Evolutionary conservation across 30 jellyfish, hydroid and myxozoan genomes (phyloP), one percentile per base, ranked within the genome.

Genomic region (Turritopsis dohrnii): DNA sequence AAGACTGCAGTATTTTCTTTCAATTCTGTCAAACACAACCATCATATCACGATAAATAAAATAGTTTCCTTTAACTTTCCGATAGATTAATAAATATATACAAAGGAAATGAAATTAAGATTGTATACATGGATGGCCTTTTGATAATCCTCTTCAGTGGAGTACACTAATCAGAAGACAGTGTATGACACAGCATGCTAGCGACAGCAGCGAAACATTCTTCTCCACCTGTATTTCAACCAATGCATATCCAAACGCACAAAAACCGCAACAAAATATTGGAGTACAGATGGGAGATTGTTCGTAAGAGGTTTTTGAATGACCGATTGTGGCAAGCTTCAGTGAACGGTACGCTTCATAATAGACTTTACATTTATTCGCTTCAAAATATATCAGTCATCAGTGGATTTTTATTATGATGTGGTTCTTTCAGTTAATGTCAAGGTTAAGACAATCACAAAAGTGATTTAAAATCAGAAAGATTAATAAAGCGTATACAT

Each of bases 261-360:
- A 41, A 41, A 41, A 41, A 69, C 19, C 77, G 89, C 52, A 79
- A 54, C 65, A 89, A 89, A 71, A 89, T 89, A 52, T 72, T 89
- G 73, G 96, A 89, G 73, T 89, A 69, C 72, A 84, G 72, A 80
- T 89, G 96, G 96, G 92, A 84, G 86, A 80, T 52, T 60, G 85
- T 83, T 72, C 77, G 85, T 82, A 89, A 74, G 81, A 80, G 88
- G 65, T 82, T 89, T 26, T 72, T 89, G 13, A 88, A 89, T 23
- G 90, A 89, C 26, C 80, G 93, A 30, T 54, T 89, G 23, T 89
- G 96, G 96, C 80, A 84, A 54, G 89, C 84, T 28, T 66, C 93
- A 76, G 66, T 79, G 72, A 88, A 84, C 69, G 96, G 96, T 89
- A 80, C 4, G 54, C 18, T 54, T 21, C 13, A 20, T 41, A 5